Conservation (phyloP, 2,113 vertebrate species). For the Eulemur rufifrons region DNA sequence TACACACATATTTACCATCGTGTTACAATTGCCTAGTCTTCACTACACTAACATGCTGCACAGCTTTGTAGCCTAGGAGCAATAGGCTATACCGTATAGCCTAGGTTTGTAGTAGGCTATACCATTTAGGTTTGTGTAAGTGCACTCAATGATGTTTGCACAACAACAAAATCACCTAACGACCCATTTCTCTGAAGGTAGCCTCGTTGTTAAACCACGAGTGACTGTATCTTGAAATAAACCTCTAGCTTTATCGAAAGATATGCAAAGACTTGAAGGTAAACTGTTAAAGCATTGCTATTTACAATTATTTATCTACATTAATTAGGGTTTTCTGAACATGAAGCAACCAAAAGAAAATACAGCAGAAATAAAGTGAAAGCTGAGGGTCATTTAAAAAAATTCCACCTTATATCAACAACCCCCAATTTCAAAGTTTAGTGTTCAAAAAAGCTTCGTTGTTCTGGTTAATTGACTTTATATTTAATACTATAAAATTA, state of each 20-base stretch:
- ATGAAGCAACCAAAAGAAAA: background rate
- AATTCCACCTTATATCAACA: slow-evolving; percentile 1
- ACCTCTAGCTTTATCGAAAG: background rate
- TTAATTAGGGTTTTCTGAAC: background rate
- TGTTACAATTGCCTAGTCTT: background rate
- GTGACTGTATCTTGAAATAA: background rate
- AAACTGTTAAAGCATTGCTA: background rate
- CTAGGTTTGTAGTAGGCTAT: background rate
- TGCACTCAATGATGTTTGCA: background rate
- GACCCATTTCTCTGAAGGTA: background rate
- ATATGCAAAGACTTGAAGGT: background rate
- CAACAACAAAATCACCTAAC: background rate
- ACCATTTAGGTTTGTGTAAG: background rate
- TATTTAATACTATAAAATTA: background rate
- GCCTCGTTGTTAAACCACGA: background rate
- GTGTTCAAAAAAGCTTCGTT: background rate
- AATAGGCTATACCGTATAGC: background rate
- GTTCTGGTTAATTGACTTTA: background rate
- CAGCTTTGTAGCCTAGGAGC: background rate
- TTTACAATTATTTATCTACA: background rate
- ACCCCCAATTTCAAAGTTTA: background rate
- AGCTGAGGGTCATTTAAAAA: background rate
- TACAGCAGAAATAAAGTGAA: background rate
- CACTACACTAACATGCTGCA: background rate
- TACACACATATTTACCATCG: background rate